phyloP scores from a whole-genome alignment of 2,113 vertebrate species.

The Formicarius rufipectus region DNA sequence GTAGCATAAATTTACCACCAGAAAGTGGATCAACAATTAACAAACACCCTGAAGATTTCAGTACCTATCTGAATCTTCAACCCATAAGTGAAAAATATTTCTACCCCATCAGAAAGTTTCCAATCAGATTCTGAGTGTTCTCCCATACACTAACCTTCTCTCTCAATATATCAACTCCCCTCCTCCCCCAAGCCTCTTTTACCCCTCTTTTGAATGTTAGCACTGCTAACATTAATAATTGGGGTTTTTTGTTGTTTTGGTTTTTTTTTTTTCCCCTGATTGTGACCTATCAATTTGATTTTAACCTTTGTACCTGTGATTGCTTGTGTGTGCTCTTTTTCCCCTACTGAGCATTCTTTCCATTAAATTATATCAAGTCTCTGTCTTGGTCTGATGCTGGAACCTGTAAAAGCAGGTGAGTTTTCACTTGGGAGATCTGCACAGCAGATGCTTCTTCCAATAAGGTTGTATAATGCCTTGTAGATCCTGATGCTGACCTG shows the following conservation, averaged over 20 bases:
- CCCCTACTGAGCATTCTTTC: background rate
- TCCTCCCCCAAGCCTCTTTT: background rate
- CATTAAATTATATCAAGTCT: accelerated
- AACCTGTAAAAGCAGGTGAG: background rate
- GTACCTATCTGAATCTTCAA: background rate
- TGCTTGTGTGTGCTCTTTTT: background rate
- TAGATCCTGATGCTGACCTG: background rate
- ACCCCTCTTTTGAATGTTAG: too few species aligned
- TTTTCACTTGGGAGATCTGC: background rate
- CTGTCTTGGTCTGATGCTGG: background rate
- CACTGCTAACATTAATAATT: background rate
- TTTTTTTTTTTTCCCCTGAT: background rate
- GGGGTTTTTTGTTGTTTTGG: too few species aligned
- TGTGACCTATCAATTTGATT: background rate
- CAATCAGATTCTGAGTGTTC: background rate
- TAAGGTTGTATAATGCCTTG: background rate
- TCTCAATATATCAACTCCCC: background rate
- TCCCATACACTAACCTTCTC: background rate
- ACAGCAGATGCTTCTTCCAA: background rate
- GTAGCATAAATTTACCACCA: background rate
- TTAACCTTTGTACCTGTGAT: background rate
- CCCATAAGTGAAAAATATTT: background rate
- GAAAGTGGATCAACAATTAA: background rate
- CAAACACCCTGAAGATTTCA: background rate
- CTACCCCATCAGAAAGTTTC: background rate